Evolutionary conservation across 2,797 vertebrate genomes (phyloP).

Genomic region (Dipus sagitta): DNA sequence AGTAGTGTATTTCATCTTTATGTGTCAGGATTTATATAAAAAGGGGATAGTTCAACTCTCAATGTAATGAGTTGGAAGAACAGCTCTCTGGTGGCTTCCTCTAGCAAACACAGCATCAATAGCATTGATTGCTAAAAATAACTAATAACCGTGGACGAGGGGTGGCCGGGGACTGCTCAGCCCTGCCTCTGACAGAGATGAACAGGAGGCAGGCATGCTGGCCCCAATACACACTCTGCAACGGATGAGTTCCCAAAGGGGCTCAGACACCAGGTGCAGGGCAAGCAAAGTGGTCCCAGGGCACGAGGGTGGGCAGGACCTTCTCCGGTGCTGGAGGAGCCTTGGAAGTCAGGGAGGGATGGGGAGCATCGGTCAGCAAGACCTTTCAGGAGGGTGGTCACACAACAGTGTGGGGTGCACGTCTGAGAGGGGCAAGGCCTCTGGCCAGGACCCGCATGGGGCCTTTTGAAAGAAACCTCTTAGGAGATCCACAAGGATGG

Average conservation of each 20-base stretch:
- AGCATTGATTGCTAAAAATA: constrained; percentile 88
- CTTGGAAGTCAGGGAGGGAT: not conserved
- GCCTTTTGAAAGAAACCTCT: not conserved
- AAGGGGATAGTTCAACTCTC: constrained; percentile 88
- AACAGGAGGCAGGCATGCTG: not conserved
- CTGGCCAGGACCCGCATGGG: not conserved
- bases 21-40: constrained; percentile 88
- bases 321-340: not conserved
- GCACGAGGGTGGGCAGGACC: not conserved
- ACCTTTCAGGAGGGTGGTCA: no score
- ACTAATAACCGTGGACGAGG: constrained; percentile 79
- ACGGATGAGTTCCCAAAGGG: constrained; percentile 1
- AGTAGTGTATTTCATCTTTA: constrained; percentile 84
- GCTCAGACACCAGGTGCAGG: not conserved
- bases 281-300: not conserved
- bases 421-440: not conserved
- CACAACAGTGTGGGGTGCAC: not conserved
- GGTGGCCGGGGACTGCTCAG: constrained; percentile 31
- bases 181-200: not conserved
- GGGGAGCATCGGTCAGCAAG: not conserved
- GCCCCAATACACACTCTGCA: not conserved
- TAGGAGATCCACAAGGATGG: not conserved
- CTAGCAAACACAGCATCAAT: constrained; percentile 81
- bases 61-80: constrained; percentile 88
- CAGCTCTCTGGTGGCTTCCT: constrained; percentile 87